Base-by-base conservation (phyloP, 37 sponge, comb jelly and placozoan species). In the Crambe crambe region DNA sequence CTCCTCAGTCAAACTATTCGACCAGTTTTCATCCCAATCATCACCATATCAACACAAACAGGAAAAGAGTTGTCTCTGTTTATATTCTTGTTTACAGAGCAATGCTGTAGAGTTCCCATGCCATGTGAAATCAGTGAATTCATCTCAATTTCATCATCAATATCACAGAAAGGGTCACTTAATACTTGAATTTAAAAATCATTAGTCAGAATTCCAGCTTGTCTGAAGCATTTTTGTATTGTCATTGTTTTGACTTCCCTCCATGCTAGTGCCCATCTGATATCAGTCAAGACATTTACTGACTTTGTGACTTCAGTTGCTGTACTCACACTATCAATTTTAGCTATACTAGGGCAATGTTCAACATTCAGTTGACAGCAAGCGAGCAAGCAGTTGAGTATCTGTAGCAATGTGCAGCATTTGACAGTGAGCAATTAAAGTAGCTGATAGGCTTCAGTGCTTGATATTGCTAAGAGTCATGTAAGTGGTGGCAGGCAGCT, bases 191-290 rank as follows among this genome's bases (percentile, higher is more conserved):
- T 12, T 15, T 47, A 47, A 47, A 43, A 41, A 62, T 47, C 62
- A 43, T 31, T 35, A 74, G 23, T 31, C 20, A 76, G 35, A 47
- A 85, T 38, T 32, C 86, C 86, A 75, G 74, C 73, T 30, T 76
- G 80, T 40, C 64, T 69, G 37, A 86, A 91, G 40, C 82, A 91
- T 47, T 91, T 85, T 12, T 23, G 40, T 32, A 91, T 91, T 36
- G 85, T 86, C 35, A 74, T 72, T 20, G 68, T 2, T 51, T 59
- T 47, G 21, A 92, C 89, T 20, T 20, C 21, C 29, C 21, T 56
- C 93, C 93, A 88, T 62, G 83, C 93, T 56, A 76, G 57, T 10
- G 77, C 76, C 86, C 89, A 85, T 58, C 89, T 70, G 23, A 89
- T 36, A 43, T 83, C 89, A 56, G 59, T 62, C 34, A 93, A 71